Base-by-base conservation (phyloP, 2,113 vertebrate genomes). In the Bathybates hornii region DNA sequence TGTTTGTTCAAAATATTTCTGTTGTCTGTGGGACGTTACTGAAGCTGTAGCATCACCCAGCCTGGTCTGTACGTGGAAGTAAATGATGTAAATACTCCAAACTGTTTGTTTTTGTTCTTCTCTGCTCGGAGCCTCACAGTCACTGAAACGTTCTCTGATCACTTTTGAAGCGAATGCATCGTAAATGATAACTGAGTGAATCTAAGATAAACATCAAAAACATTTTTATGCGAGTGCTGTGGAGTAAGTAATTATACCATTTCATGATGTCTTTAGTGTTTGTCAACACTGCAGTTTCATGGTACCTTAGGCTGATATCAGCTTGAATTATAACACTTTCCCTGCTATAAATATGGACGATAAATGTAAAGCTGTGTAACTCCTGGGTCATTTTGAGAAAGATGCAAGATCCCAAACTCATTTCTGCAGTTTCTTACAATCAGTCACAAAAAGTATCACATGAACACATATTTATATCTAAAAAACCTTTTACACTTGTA, bases 31-130 rank as follows among this genome's bases (percentile, higher is more conserved):
- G 29, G 59, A 0, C 16, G 16, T 66, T n/a, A 38, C 19, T 7
- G 61, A 66, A n/a, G 38, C 63, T 43, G 38, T 3, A 73, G 63
- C 36, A 41, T 68, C 63, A 21, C 0, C 63, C 19, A 41, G 17
- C 63, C 61, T 1, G 34, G 32, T 0, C 17, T 66, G 61, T n/a
- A 12, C 9, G 6, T n/a, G 16, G 59, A 63, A 19, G 3, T 0
- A 0, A 63, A 36, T n/a, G 59, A 63, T 3, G 6, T 2, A 36
- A 19, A 36, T 19, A 2, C 56, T 61, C 56, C 3, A 4, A 6
- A 10, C 59, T 36, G 59, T 36, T 52, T 4, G 59, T 19, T 12
- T 5, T 12, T 63, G 2, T 11, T 63, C 9, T 38, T 41, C 9
- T 63, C 59, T 63, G 17, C 36, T 68, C 3, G 3, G 3, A 73